Evolutionary conservation across 2,797 vertebrate genomes (phyloP).

Genomic region (Gobio occitaniae): DNA sequence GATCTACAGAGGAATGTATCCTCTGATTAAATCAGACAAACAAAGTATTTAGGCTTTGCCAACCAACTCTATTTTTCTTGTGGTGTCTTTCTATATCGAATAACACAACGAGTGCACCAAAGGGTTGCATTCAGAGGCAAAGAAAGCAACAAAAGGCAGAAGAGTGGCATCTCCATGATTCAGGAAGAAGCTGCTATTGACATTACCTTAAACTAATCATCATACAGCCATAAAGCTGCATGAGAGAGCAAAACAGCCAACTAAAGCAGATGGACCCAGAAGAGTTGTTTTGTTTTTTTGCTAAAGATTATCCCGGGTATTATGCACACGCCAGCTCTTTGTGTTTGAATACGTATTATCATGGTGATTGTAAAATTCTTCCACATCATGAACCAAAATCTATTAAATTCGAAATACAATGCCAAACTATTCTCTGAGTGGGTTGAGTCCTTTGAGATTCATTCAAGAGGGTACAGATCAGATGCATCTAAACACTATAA

Average conservation of each 20-base stretch:
- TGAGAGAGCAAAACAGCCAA: conserved; percentile 18
- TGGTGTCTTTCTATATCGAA: conserved; percentile 25
- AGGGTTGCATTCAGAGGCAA: neutral
- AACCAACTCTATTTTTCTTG: neutral
- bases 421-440: conserved; percentile 5
- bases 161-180: neutral
- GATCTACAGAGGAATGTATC: conserved; percentile 2
- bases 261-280: conserved; percentile 23
- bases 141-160: conserved; percentile 23
- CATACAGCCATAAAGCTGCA: conserved; percentile 10
- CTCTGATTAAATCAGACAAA: neutral
- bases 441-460: conserved; percentile 11
- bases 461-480: conserved; percentile 10
- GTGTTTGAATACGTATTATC: conserved; percentile 13
- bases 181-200: conserved; percentile 13
- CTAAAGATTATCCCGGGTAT: conserved; percentile 15
- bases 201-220: conserved; percentile 15
- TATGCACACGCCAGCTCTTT: neutral
- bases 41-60: neutral
- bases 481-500: conserved; percentile 7
- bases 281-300: conserved; percentile 2
- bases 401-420: conserved; percentile 18
- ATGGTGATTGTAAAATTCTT: neutral
- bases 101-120: neutral
- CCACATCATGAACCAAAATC: conserved; percentile 29